Evolutionary conservation across 2,888 invertebrate species (phyloP).

Genomic region (Scaptomyza cyrtandrae): DNA sequence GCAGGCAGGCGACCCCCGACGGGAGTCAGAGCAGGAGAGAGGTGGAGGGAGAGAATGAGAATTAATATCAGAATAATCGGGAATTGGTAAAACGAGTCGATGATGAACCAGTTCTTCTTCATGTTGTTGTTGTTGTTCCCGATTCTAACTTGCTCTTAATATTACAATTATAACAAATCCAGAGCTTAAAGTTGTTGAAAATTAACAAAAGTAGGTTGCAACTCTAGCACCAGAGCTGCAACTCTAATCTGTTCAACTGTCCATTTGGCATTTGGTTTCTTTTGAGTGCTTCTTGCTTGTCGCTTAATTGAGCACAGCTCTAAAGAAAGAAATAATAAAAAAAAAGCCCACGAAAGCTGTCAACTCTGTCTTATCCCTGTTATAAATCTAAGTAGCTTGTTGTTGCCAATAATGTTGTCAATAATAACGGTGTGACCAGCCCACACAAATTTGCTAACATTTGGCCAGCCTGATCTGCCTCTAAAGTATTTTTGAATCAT

Average conservation of each 20-base stretch:
- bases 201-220: background rate
- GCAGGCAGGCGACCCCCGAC: constrained; percentile 11
- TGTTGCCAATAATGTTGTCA: background rate
- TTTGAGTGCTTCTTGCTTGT: background rate
- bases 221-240: background rate
- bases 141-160: constrained; percentile 30
- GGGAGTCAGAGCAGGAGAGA: no score
- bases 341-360: background rate
- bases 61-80: background rate
- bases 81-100: constrained; percentile 47
- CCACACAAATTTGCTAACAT: background rate
- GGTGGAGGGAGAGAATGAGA: background rate
- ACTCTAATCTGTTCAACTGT: background rate
- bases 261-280: background rate
- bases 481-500: background rate
- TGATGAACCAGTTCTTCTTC: constrained; percentile 58
- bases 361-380: background rate
- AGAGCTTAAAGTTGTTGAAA: background rate
- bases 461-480: no score
- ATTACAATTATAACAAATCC: background rate
- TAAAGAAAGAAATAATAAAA: background rate
- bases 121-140: constrained; percentile 18
- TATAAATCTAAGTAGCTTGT: background rate
- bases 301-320: background rate
- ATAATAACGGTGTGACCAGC: background rate